Conservation (phyloP, 2,797 vertebrate species). For the Pipistrellus nathusii region DNA sequence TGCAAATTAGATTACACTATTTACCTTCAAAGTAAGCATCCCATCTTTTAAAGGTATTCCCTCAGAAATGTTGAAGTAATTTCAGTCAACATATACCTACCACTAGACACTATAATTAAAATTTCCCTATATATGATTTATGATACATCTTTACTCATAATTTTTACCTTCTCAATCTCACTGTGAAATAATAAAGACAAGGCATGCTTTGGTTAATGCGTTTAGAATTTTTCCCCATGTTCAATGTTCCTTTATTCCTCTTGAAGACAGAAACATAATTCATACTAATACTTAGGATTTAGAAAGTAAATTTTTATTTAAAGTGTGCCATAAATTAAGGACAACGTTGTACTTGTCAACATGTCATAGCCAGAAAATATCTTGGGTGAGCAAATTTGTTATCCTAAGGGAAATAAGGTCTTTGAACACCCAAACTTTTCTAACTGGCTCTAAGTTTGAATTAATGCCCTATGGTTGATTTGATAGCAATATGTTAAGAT, state of each 20-base stretch:
- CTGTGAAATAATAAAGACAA: neutral
- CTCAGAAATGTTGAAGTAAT: neutral
- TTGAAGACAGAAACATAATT: constrained; percentile 31
- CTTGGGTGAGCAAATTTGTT: neutral
- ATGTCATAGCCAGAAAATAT: neutral
- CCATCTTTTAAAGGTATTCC: neutral
- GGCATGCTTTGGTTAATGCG: neutral
- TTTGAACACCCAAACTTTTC: neutral
- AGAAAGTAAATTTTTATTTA: constrained; percentile 21
- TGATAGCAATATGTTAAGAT: neutral
- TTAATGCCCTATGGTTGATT: neutral
- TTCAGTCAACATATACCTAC: neutral
- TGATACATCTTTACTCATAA: neutral
- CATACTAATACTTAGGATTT: neutral
- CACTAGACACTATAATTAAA: neutral
- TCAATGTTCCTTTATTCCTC: neutral
- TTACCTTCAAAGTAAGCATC: neutral
- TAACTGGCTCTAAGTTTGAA: neutral
- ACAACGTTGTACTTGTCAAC: neutral
- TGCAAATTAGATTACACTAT: too few species aligned
- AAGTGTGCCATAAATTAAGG: neutral
- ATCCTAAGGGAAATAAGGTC: neutral
- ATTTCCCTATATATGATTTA: neutral
- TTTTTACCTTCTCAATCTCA: neutral
- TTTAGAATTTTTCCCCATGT: neutral